A percentile compares a stretch with the other conserved stretches of the same genome.
Evolutionary conservation across 2,797 vertebrate species (phyloP).

Genomic region (Natrix natrix): DNA sequence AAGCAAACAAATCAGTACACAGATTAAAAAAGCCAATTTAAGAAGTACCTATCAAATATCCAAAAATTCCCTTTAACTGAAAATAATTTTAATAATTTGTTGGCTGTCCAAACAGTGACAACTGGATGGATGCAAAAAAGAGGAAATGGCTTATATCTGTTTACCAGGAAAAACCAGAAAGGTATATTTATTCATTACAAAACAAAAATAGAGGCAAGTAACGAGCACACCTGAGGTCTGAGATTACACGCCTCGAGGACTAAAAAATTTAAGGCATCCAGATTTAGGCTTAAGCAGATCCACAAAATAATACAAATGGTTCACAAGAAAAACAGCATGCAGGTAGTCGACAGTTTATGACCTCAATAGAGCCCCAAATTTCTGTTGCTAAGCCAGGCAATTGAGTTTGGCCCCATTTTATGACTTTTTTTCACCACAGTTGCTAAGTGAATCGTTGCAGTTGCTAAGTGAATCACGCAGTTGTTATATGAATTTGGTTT

Average conservation of each 20-base stretch:
- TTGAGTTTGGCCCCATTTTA: not conserved
- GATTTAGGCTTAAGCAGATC: not conserved
- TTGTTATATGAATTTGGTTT: not conserved
- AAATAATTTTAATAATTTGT: not conserved
- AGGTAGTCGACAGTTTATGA: not conserved
- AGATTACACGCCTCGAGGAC: not conserved
- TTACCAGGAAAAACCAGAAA: not conserved
- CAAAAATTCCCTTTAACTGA: not conserved
- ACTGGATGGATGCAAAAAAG: not conserved
- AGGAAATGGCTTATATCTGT: not conserved
- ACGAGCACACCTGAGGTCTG: not conserved
- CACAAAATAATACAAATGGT: not conserved
- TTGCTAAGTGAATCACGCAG: not conserved
- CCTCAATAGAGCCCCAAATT: not conserved
- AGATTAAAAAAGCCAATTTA: not conserved
- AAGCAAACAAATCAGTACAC: not conserved
- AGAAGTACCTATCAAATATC: not conserved
- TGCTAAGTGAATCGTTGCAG: not conserved
- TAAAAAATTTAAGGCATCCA: not conserved
- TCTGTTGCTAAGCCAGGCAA: not conserved
- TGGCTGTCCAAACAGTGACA: not conserved
- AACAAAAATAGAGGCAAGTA: not conserved
- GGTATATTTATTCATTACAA: not conserved
- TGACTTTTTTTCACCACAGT: not conserved
- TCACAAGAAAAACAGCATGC: not conserved